phyloP scores from a whole-genome alignment of 1,140 invertebrate species.

The Fopius arisanus region DNA sequence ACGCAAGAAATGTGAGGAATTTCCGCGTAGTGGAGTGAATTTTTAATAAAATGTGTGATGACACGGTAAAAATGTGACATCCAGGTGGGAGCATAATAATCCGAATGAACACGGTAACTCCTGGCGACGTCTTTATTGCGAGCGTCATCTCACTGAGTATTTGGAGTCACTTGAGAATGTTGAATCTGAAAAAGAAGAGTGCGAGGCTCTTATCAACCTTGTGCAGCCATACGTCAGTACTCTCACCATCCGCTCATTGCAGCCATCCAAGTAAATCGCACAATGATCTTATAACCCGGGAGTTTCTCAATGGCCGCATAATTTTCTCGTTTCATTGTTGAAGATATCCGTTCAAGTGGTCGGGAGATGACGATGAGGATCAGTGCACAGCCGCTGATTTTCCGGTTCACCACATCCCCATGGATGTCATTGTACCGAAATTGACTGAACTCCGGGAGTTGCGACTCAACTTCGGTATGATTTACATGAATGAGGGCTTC shows the following conservation, averaged over 20 bases:
- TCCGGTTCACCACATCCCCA: conserved; percentile 48
- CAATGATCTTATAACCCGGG: background rate
- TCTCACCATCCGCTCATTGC: conserved; percentile 47
- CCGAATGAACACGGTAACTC: conserved; percentile 49
- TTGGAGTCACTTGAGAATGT: conserved; percentile 50
- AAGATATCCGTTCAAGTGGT: conserved; percentile 36
- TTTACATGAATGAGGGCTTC: conserved; percentile 52
- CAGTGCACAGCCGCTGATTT: conserved; percentile 29
- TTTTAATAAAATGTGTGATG: too few relatives aligned
- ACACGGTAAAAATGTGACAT: too few relatives aligned
- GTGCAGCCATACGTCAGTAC: conserved; percentile 42
- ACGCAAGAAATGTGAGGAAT: too few relatives aligned
- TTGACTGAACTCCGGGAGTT: conserved; percentile 48
- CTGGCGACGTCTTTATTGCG: conserved; percentile 58
- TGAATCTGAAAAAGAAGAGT: conserved; percentile 41
- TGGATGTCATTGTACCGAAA: conserved; percentile 46
- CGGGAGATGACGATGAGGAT: conserved; percentile 35
- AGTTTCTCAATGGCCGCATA: background rate
- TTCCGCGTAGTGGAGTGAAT: too few relatives aligned
- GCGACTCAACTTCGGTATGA: conserved; percentile 53
- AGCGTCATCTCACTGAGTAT: conserved; percentile 57
- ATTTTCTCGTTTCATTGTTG: conserved; percentile 15
- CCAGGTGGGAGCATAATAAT: conserved; percentile 55
- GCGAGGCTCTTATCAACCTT: conserved; percentile 43
- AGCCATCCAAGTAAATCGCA: conserved; percentile 48